Percentiles rank a stretch among this genome's conserved stretches.
Evolutionary conservation across 2,888 invertebrate genomes (phyloP).

Genomic region (Podabrus alpinus): DNA sequence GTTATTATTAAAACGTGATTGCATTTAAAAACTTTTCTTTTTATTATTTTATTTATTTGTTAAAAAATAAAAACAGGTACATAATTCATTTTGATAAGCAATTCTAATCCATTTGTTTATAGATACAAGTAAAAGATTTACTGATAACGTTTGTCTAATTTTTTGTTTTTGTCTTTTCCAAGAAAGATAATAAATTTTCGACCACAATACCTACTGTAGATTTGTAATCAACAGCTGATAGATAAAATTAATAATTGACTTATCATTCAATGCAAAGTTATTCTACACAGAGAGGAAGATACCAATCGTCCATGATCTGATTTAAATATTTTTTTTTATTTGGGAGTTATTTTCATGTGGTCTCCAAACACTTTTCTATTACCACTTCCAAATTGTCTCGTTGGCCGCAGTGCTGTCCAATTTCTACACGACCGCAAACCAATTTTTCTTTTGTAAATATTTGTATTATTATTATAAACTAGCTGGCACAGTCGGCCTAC

Average conservation of each 20-base stretch:
- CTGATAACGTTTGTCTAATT: not conserved
- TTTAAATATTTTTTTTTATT: not conserved
- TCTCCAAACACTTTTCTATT: too few relatives aligned
- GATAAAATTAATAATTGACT: not conserved
- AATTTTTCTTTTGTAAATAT: too few relatives aligned
- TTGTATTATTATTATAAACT: too few relatives aligned
- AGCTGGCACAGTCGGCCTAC: too few relatives aligned
- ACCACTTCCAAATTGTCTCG: too few relatives aligned
- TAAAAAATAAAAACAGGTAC: not conserved
- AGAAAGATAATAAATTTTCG: not conserved
- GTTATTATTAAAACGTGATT: not conserved
- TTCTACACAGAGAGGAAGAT: not conserved
- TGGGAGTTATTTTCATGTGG: too few relatives aligned
- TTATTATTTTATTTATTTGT: not conserved
- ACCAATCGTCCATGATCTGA: not conserved
- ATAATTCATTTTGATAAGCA: not conserved
- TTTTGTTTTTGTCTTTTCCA: not conserved
- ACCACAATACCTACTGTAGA: too few relatives aligned
- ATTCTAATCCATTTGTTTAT: not conserved
- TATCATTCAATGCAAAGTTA: not conserved
- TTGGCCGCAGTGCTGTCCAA: too few relatives aligned
- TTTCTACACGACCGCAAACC: too few relatives aligned
- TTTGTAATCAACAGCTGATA: not conserved
- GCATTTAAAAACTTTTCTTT: not conserved
- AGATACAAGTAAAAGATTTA: not conserved